phyloP scores from a whole-genome alignment of 2,113 vertebrate genomes.

The Odobenus rosmarus region DNA sequence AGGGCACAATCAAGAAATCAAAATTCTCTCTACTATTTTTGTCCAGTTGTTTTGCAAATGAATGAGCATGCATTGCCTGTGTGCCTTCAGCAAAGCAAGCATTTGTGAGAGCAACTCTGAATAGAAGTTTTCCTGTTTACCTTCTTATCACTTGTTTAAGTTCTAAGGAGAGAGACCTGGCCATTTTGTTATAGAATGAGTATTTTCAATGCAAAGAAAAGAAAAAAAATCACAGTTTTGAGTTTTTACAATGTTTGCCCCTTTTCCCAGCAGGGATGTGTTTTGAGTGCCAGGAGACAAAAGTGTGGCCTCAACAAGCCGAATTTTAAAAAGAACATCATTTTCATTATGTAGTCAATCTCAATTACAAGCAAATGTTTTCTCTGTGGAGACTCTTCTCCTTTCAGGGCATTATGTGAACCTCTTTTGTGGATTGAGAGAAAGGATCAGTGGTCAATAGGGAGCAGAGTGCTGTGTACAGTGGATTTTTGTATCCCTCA shows the following conservation, averaged over 20 bases:
- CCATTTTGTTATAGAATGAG: slow-evolving; percentile 84
- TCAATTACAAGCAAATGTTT: slow-evolving; percentile 99
- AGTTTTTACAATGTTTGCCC: slow-evolving; percentile 97
- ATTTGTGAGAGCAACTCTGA: slow-evolving; percentile 68
- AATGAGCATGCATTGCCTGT: neutral
- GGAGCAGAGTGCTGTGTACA: slow-evolving; percentile 97
- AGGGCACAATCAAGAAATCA: slow-evolving; percentile 60
- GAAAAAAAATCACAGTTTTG: slow-evolving; percentile 90
- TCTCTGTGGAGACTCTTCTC: slow-evolving; percentile 97
- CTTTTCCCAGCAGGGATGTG: slow-evolving; percentile 93
- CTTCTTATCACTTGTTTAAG: slow-evolving; percentile 83
- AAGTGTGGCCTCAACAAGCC: slow-evolving; percentile 98
- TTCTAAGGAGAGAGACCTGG: slow-evolving; percentile 81
- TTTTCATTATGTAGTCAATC: slow-evolving; percentile 99
- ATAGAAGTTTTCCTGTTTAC: slow-evolving; percentile 82
- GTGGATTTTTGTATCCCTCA: slow-evolving; percentile 95
- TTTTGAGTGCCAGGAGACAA: slow-evolving; percentile 96
- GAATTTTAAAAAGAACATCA: slow-evolving; percentile 99
- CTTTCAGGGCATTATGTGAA: slow-evolving; percentile 95
- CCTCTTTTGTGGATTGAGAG: slow-evolving; percentile 95
- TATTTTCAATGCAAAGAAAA: slow-evolving; percentile 77
- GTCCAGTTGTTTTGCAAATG: slow-evolving; percentile 38
- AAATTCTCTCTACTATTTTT: slow-evolving; percentile 23
- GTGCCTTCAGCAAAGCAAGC: slow-evolving; percentile 58
- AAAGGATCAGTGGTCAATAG: slow-evolving; percentile 99